Conservation (phyloP, 64 coral and sea anemone genomes). For the Actinia tenebrosa region DNA sequence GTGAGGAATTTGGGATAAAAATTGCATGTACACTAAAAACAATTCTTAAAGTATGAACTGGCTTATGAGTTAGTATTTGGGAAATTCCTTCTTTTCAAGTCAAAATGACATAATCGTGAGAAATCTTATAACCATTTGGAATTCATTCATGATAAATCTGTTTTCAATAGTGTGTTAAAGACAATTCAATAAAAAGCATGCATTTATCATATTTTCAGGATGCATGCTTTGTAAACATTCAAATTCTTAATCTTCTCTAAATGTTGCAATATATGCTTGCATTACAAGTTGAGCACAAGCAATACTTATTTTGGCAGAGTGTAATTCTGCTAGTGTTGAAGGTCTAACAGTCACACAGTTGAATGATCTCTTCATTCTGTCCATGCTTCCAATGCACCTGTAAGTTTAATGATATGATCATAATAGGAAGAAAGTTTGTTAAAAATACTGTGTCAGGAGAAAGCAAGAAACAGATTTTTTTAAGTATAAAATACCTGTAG, state of each 20-base stretch:
- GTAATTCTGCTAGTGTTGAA: conserved; percentile 38
- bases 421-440: background rate
- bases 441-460: background rate
- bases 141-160: too few species aligned
- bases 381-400: conserved; percentile 74
- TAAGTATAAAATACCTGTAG: conserved; percentile 45
- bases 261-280: conserved; percentile 43
- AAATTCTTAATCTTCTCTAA: conserved; percentile 69
- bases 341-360: conserved; percentile 79
- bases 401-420: background rate
- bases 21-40: too few species aligned
- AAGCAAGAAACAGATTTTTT: background rate
- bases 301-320: conserved; percentile 12
- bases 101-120: too few species aligned
- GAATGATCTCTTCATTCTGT: conserved; percentile 68
- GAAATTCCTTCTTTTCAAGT: too few species aligned
- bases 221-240: background rate
- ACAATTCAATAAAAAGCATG: too few species aligned
- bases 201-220: too few species aligned
- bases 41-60: too few species aligned
- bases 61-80: too few species aligned
- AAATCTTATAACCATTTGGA: too few species aligned
- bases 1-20: too few species aligned
- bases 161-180: too few species aligned
- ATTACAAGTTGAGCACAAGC: conserved; percentile 55